These are phyloP conservation scores for Menidia menidia DNA, from an alignment of 2,797 vertebrate species.

Conservation along the genomic window DNA sequence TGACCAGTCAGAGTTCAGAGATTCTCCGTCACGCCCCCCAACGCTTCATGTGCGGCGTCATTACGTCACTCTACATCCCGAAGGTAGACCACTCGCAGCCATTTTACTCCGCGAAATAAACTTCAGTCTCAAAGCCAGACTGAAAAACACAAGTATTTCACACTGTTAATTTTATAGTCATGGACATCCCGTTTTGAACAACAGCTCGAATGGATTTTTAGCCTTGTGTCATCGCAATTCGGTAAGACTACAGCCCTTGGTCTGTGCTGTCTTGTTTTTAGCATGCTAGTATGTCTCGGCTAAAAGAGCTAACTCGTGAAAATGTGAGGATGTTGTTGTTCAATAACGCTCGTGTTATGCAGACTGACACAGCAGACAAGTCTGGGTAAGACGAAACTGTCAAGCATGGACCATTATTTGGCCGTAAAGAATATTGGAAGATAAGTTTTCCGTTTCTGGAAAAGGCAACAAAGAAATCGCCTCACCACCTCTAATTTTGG, in stretches of 20 bases:
- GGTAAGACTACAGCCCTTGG: slow-evolving; percentile 60
- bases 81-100: slow-evolving; percentile 79
- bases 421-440: not conserved
- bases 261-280: slow-evolving; percentile 76
- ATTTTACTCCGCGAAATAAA: slow-evolving; percentile 86
- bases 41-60: slow-evolving; percentile 46
- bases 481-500: not conserved
- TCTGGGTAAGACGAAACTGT: not conserved
- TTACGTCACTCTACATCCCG: slow-evolving; percentile 81
- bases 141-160: slow-evolving; percentile 38
- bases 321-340: slow-evolving; percentile 63
- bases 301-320: slow-evolving; percentile 48
- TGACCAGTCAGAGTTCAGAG: not conserved
- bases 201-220: slow-evolving; percentile 11
- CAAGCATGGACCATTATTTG: too few relatives aligned
- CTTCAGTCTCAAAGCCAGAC: slow-evolving; percentile 69
- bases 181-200: slow-evolving; percentile 36
- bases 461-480: not conserved
- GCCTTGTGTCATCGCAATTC: slow-evolving; percentile 9
- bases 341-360: slow-evolving; percentile 31
- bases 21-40: slow-evolving; percentile 16
- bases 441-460: accelerated
- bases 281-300: slow-evolving; percentile 68
- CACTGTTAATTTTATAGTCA: not conserved
- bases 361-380: slow-evolving; percentile 25